Base-by-base conservation (phyloP, 2,888 invertebrate genomes). In the Liodrosophila aerea region DNA sequence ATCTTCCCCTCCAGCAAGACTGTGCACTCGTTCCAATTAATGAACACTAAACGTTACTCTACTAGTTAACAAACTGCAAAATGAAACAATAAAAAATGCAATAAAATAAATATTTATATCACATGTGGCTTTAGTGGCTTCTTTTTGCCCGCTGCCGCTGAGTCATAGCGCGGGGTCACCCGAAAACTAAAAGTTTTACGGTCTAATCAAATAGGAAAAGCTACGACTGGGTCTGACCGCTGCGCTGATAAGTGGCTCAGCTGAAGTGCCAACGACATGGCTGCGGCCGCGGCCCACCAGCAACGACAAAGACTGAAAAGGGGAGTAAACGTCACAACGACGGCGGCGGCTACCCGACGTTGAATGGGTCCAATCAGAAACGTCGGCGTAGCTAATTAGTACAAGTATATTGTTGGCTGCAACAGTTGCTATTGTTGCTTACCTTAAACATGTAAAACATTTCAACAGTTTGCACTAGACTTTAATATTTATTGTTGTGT, bases 271-370 rank as follows among this genome's bases (percentile, higher is more conserved):
- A 58, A 43, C 65, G 40, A 47, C n/a, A n/a, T n/a, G n/a, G n/a
- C n/a, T 30, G 54, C 53, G 31, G 30, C 63, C 49, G 52, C 75
- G 53, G 57, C 60, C 58, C 64, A n/a, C 44, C 18, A 8, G 67
- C 61, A 49, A 62, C 61, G 73, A 76, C 76, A 80, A 73, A 73
- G 73, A 58, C 69, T 39, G 65, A 75, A 77, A 77, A 76, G 76
- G 78, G 76, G 76, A 77, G 76, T 77, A 69, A 78, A 78, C 76
- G 69, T 78, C 68, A 76, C 78, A 63, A 68, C 60, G 53, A 52
- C 44, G 22, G 39, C 53, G 50, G 61, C 51, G 53, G 53, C 41
- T 34, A 36, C 67, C 3, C 22, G 43, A 33, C 49, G 44, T 41
- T 22, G 22, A 34, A 41, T 36, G 53, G 36, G 15, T 62, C 69